Conservation (phyloP, 2,113 vertebrate genomes). For the Dendrocopos noguchii region DNA sequence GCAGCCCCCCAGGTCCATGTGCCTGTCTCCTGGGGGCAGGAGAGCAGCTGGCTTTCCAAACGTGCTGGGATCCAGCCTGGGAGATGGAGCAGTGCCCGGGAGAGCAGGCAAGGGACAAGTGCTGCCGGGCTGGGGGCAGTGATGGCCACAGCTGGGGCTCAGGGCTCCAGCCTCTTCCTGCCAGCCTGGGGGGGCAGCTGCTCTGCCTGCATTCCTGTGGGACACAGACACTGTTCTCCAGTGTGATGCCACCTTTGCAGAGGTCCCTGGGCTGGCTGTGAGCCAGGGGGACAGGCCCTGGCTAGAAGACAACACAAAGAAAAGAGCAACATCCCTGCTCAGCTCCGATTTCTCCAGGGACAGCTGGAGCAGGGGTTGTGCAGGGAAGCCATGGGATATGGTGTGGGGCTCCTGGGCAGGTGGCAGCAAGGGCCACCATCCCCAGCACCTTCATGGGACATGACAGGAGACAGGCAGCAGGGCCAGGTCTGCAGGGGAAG, state of each 20-base stretch:
- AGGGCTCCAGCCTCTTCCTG: not conserved
- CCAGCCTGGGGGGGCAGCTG: not conserved
- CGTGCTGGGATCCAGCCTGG: fast-evolving
- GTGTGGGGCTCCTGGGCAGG: not conserved
- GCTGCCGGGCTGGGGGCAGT: not conserved
- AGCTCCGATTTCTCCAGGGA: not conserved
- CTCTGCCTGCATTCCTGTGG: not conserved
- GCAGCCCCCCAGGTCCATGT: not conserved
- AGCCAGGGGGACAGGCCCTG: not conserved
- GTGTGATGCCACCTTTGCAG: not conserved
- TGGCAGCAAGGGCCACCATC: not conserved
- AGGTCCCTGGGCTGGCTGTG: not conserved
- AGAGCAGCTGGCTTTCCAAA: not conserved
- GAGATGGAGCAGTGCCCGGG: not conserved
- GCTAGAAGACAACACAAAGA: not conserved
- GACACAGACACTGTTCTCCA: not conserved
- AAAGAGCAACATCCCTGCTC: not conserved
- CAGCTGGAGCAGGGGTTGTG: not conserved
- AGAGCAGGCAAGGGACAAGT: not conserved
- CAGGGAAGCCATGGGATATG: fast-evolving
- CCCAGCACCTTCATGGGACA: not conserved
- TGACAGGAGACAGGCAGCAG: not conserved
- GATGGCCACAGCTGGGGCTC: not conserved
- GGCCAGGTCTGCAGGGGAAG: not conserved
- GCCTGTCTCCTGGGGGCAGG: not conserved